phyloP scores from a whole-genome alignment of 2,888 invertebrate genomes.

The Lasiommata megera region DNA sequence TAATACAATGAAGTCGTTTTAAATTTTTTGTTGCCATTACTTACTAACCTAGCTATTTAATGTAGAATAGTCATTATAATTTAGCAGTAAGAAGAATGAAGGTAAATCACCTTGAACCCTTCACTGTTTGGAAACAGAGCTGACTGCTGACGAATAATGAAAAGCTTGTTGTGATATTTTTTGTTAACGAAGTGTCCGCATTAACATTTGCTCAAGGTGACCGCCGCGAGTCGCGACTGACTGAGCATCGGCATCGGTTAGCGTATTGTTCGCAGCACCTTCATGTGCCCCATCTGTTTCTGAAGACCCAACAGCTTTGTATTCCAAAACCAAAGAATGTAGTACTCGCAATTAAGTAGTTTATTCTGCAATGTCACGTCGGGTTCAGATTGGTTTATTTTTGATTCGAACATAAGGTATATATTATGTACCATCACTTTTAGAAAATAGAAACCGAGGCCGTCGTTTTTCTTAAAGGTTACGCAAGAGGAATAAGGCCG shows the following conservation, averaged over 20 bases:
- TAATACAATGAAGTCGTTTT: too few species aligned
- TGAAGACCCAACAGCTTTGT: slow-evolving; percentile 3
- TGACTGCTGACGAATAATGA: slow-evolving; percentile 51
- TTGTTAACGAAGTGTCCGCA: slow-evolving; percentile 64
- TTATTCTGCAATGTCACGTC: too few species aligned
- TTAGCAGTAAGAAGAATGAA: slow-evolving; percentile 23
- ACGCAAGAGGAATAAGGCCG: too few species aligned
- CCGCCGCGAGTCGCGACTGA: slow-evolving; percentile 72
- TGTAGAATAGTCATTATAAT: background rate
- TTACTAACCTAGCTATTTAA: too few species aligned
- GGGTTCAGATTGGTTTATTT: too few species aligned
- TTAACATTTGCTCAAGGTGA: slow-evolving; percentile 79
- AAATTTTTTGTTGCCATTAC: too few species aligned
- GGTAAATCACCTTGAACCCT: slow-evolving; percentile 48
- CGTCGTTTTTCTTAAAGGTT: too few species aligned
- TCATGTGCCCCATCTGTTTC: slow-evolving; percentile 48
- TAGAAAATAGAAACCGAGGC: too few species aligned
- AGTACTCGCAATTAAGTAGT: too few species aligned
- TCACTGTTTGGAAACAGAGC: slow-evolving; percentile 45
- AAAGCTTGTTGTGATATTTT: slow-evolving; percentile 58
- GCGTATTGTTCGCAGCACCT: slow-evolving; percentile 48
- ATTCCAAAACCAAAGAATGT: too few species aligned
- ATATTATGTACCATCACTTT: too few species aligned
- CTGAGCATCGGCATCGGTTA: slow-evolving; percentile 61
- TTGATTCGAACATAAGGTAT: too few species aligned